Percentiles rank a stretch among this genome's conserved stretches.
These are phyloP conservation scores for Carcina quercana DNA, from an alignment of 2,888 invertebrate genomes.

Conservation along the genomic window DNA sequence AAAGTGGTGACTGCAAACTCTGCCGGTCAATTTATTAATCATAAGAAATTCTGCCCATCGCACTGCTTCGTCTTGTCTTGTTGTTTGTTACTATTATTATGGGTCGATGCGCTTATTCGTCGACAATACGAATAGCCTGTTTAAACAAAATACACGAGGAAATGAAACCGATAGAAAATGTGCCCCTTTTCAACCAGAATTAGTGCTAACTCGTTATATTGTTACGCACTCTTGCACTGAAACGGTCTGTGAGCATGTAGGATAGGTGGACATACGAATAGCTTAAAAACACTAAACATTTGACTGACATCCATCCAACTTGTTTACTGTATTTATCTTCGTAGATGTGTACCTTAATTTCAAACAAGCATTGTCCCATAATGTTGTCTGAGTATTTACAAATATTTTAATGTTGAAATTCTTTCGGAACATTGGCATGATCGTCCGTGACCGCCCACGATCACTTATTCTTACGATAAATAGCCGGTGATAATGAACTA, in stretches of 20 bases:
- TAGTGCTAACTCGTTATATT: constrained; percentile 40
- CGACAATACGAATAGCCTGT: background rate
- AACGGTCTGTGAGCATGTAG: constrained; percentile 34
- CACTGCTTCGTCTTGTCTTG: background rate
- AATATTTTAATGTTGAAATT: constrained; percentile 7
- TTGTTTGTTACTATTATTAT: background rate
- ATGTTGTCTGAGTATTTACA: constrained; percentile 3
- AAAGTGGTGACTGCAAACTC: constrained; percentile 38
- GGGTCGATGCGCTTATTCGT: too few relatives aligned
- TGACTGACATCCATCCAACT: too few relatives aligned
- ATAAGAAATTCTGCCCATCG: constrained; percentile 17
- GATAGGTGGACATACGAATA: constrained; percentile 14
- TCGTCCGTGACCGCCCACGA: constrained; percentile 7
- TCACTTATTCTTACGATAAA: constrained; percentile 2
- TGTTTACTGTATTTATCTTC: too few relatives aligned
- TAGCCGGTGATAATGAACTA: too few relatives aligned
- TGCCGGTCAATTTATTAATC: constrained; percentile 49
- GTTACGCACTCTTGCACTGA: constrained; percentile 41
- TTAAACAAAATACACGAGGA: background rate
- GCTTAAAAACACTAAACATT: constrained; percentile 1
- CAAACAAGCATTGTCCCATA: too few relatives aligned
- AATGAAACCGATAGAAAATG: background rate
- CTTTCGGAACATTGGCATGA: constrained; percentile 6
- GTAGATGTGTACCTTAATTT: too few relatives aligned
- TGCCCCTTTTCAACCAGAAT: constrained; percentile 6